Base-by-base conservation (phyloP, 1,140 invertebrate species). In the Pseudomyrmex pallidus region DNA sequence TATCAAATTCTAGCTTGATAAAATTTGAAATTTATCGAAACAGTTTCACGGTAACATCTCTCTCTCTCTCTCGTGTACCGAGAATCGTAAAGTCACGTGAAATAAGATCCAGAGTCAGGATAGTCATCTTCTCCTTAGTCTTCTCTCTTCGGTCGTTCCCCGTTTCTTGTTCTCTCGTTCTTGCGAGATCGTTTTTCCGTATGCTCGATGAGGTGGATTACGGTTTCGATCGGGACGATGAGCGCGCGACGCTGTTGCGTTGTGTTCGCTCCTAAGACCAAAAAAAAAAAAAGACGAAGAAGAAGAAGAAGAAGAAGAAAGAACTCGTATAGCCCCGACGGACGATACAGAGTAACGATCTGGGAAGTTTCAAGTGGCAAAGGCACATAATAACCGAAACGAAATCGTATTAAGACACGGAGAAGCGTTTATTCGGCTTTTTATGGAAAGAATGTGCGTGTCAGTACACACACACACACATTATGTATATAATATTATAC, bases 371-470 rank as follows among this genome's bases (percentile, higher is more conserved):
- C 54, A n/a, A 68, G 78, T 56, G 87, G 76, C 87, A 66, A 77
- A 87, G 35, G 87, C 90, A 89, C 88, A 90, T 92, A 93, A 92
- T 91, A 90, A 88, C 85, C 90, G 90, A 90, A 92, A 92, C 89
- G 90, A 91, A 92, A 92, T 92, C 90, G 91, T 90, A 92, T 92
- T 92, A 92, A 90, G 89, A 82, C 89, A 89, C 85, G 88, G 87
- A 86, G 83, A 90, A 90, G 85, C 87, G 87, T 88, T 85, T 84
- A 85, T 87, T 90, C 84, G 85, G 88, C 12, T 87, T 89, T 91
- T 92, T 92, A 91, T 92, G 88, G 85, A 88, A 86, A 89, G 89
- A 91, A 4, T 46, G 10, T 13, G 0, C 25, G 57, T 20, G n/a
- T 20, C 22, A 50, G 10, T 74, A n/a, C 44, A 44, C 35, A 35